A percentile compares a stretch with the other conserved stretches of the same genome.
These are phyloP conservation scores for Catharus ustulatus DNA, from an alignment of 2,797 vertebrate genomes.

Conservation along the genomic window DNA sequence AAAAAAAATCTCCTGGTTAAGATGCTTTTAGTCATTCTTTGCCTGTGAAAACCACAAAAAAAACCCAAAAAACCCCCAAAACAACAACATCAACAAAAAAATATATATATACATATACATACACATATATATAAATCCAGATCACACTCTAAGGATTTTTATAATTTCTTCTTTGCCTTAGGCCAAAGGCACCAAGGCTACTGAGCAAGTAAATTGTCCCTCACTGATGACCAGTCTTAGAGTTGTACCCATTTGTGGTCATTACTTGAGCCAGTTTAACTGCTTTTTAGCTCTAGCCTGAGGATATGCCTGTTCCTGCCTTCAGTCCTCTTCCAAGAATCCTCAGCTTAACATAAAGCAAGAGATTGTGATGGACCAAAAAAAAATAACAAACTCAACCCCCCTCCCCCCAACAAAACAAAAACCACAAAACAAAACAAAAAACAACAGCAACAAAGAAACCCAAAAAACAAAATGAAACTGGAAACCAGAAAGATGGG, in stretches of 20 bases:
- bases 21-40: neutral
- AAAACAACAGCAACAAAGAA: neutral
- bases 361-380: neutral
- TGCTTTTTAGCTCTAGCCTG: neutral
- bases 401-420: no score
- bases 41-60: neutral
- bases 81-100: neutral
- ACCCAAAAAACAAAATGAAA: neutral
- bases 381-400: no score
- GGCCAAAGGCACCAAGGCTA: neutral
- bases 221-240: neutral
- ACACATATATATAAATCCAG: neutral
- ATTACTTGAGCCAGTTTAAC: neutral
- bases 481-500: neutral
- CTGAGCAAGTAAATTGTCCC: neutral
- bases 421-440: neutral
- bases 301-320: neutral
- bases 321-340: neutral
- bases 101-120: no score
- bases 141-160: neutral
- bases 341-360: neutral
- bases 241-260: accelerated
- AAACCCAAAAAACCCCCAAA: neutral
- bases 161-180: neutral
- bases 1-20: neutral